Evolutionary conservation across 1,140 invertebrate genomes (phyloP), one percentile per base, ranked within the genome.

Genomic region (Solenopsis fugax): DNA sequence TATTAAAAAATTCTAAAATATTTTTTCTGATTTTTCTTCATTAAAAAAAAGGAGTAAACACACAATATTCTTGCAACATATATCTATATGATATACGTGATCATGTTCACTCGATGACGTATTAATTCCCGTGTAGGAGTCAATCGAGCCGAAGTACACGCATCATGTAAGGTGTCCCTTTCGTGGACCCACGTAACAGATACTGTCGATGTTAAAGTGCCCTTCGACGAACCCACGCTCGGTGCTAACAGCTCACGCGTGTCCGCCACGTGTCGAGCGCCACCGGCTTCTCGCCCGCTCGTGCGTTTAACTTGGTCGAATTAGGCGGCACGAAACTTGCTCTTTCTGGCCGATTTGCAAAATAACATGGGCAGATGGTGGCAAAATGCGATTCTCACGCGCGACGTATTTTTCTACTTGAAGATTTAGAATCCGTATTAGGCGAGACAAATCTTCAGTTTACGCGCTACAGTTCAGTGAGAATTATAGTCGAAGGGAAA

Each of bases 221-320:
- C 50, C 58, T 84, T 84, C 41, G 50, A 29, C 54, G 69, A 71
- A 58, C 24, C 54, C 67, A 82, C 41, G 24, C 45, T 75, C 18
- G 41, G 87, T 85, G 92, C 64, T 92, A 92, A 93, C 92, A 89
- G 92, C 78, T 80, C 71, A 78, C 92, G 90, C 92, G 92, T 93
- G 92, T 85, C 88, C 18, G 92, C 64, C 92, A 92, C 92, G 92
- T 93, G 92, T 80, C 86, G 71, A 24, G 41, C 77, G 77, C 52
- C 56, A 52, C 54, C 87, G 52, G 87, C 77, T 45, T 87, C 77
- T 71, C 48, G 69, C 67, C 86, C 89, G 78, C 80, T 75, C 65
- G 56, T 71, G 85, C 89, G 85, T 88, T 92, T 91, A 92, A 91
- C 89, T 91, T 77, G 65, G 73, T 52, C 82, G 90, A 92, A 92